Conservation (phyloP, 2,113 vertebrate genomes). For the Pao palembangensis region DNA sequence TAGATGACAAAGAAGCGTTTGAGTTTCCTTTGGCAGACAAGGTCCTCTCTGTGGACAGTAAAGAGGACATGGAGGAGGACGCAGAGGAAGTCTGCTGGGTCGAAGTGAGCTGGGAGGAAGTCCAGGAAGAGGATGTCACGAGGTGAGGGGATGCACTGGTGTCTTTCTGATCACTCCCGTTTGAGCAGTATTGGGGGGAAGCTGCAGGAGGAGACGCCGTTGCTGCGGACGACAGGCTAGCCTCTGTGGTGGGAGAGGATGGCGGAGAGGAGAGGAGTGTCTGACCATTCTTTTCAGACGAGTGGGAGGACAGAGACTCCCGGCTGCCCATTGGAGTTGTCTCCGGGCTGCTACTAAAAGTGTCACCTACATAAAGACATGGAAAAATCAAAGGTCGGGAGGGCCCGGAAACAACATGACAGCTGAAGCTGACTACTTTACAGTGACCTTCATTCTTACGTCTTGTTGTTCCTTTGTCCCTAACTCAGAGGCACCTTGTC, state of each 20-base stretch:
- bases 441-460: too few species aligned
- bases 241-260: slow-evolving; percentile 59
- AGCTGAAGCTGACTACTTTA: too few species aligned
- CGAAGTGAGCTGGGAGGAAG: slow-evolving; percentile 58
- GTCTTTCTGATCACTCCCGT: slow-evolving; percentile 29
- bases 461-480: too few species aligned
- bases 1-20: slow-evolving; percentile 39
- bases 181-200: slow-evolving; percentile 33
- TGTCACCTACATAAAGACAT: slow-evolving; percentile 79
- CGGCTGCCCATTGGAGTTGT: slow-evolving; percentile 96
- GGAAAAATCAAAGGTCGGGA: not conserved
- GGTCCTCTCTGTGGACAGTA: slow-evolving; percentile 84
- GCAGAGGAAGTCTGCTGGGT: slow-evolving; percentile 83
- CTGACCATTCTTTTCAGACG: slow-evolving; percentile 91
- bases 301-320: slow-evolving; percentile 96
- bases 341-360: slow-evolving; percentile 92
- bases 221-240: slow-evolving; percentile 13
- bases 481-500: too few species aligned
- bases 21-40: slow-evolving; percentile 69
- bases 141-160: slow-evolving; percentile 16
- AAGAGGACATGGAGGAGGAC: slow-evolving; percentile 87
- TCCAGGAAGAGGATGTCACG: slow-evolving; percentile 38
- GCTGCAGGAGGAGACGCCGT: slow-evolving; percentile 31
- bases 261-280: slow-evolving; percentile 73
- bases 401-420: too few species aligned